A percentile compares a stretch with the other conserved stretches of the same genome.
These are phyloP conservation scores for Smithornis capensis DNA, from an alignment of 2,113 vertebrate species.

Conservation along the genomic window DNA sequence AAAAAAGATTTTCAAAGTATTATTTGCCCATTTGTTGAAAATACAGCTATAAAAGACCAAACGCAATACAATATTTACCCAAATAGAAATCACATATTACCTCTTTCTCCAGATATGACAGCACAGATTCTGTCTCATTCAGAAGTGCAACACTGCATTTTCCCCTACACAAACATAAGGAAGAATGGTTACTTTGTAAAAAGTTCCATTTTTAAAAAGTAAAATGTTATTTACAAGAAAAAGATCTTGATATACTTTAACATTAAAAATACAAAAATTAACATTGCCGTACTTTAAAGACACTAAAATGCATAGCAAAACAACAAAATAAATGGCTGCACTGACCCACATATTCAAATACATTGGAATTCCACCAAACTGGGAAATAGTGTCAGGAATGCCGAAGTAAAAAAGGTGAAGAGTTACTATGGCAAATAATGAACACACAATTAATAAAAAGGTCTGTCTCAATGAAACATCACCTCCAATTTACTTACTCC, in stretches of 20 bases:
- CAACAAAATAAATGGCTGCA: neutral
- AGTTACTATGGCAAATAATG: neutral
- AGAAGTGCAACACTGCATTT: conserved; percentile 96
- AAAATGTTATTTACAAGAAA: neutral
- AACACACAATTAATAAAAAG: neutral
- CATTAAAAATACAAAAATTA: neutral
- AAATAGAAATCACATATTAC: conserved; percentile 65
- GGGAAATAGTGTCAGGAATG: neutral
- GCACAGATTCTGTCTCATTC: conserved; percentile 93
- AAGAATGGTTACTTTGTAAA: neutral
- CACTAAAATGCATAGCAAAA: neutral
- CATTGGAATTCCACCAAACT: neutral
- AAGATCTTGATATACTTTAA: neutral
- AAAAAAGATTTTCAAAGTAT: neutral
- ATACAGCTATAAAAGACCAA: neutral
- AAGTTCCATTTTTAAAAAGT: neutral
- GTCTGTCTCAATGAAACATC: neutral
- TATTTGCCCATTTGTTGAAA: neutral
- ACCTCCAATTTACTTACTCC: neutral
- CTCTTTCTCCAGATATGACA: conserved; percentile 97
- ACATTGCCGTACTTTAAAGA: neutral
- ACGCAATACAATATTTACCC: neutral
- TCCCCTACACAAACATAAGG: conserved; percentile 77
- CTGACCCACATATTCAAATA: neutral
- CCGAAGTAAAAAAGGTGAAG: neutral